Conservation (phyloP, 30 jellyfish, hydroid and myxozoan genomes). For the Chrysaora quinquecirrha region DNA sequence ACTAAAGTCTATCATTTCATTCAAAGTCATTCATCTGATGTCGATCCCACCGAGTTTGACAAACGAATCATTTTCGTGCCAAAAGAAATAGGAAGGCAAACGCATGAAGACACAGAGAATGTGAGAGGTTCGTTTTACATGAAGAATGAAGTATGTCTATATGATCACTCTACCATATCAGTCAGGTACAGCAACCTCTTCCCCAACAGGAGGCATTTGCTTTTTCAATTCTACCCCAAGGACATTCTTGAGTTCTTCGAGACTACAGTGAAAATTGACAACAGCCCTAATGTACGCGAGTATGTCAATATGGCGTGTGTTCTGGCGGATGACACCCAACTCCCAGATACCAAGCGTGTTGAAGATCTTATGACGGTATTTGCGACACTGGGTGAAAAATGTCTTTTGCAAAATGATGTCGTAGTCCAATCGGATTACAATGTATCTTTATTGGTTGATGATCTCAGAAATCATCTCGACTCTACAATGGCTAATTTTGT, state of each 20-base stretch:
- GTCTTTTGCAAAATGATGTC: slow-evolving; percentile 24
- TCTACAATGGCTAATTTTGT: background rate
- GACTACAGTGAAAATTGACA: slow-evolving; percentile 36
- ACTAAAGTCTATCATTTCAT: slow-evolving; percentile 46
- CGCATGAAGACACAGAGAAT: background rate
- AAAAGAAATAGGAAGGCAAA: background rate
- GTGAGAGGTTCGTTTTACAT: slow-evolving; percentile 59
- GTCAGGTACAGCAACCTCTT: slow-evolving; percentile 1
- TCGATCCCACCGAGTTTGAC: slow-evolving; percentile 41
- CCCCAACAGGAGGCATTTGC: slow-evolving; percentile 43
- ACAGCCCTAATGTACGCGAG: slow-evolving; percentile 70
- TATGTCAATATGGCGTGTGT: slow-evolving; percentile 62
- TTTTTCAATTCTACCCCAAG: slow-evolving; percentile 56
- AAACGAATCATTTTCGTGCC: slow-evolving; percentile 64
- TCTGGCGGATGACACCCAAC: slow-evolving; percentile 60
- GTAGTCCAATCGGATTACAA: background rate
- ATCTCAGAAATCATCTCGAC: slow-evolving; percentile 5
- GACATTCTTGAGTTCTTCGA: slow-evolving; percentile 66
- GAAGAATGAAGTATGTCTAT: slow-evolving; percentile 69
- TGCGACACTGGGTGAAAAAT: slow-evolving; percentile 57
- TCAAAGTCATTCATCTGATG: slow-evolving; percentile 2
- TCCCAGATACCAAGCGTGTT: slow-evolving; percentile 65
- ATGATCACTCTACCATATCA: slow-evolving; percentile 71
- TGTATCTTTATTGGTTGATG: background rate
- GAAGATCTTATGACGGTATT: slow-evolving; percentile 52